Conservation (phyloP, 1,140 invertebrate species). For the Solen grandis region DNA sequence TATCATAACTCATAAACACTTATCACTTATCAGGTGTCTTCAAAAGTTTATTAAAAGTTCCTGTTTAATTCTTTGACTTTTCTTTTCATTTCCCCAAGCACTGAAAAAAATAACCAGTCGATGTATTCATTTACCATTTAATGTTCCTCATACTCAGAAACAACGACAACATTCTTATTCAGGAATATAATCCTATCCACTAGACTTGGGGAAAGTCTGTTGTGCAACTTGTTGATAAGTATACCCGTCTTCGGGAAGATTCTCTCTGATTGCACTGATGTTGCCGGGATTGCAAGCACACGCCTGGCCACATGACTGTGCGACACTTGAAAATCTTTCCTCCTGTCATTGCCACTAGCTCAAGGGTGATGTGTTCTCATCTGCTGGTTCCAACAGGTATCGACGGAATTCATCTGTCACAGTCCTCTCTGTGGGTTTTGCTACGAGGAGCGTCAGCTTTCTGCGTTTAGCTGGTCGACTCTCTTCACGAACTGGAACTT, state of each 20-base stretch:
- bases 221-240: constrained; percentile 16
- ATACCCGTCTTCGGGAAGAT: constrained; percentile 9
- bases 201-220: constrained; percentile 2
- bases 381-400: neutral
- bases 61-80: too few species aligned
- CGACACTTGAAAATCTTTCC: neutral
- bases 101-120: too few species aligned
- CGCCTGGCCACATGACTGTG: constrained; percentile 9
- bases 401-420: neutral
- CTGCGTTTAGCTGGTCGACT: constrained; percentile 11
- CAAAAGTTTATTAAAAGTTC: too few species aligned
- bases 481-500: too few species aligned
- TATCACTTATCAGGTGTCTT: too few species aligned
- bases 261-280: constrained; percentile 21
- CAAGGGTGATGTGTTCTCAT: neutral
- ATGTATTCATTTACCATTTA: too few species aligned
- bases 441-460: neutral
- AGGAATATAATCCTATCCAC: too few species aligned
- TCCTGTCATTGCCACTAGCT: constrained; percentile 24
- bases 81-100: too few species aligned
- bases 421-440: neutral
- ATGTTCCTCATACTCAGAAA: too few species aligned
- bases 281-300: constrained; percentile 30
- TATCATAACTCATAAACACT: too few species aligned
- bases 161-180: too few species aligned